Evolutionary conservation across 2,888 invertebrate species (phyloP), one percentile per base, ranked within the genome.

Genomic region (Andrena dorsata): DNA sequence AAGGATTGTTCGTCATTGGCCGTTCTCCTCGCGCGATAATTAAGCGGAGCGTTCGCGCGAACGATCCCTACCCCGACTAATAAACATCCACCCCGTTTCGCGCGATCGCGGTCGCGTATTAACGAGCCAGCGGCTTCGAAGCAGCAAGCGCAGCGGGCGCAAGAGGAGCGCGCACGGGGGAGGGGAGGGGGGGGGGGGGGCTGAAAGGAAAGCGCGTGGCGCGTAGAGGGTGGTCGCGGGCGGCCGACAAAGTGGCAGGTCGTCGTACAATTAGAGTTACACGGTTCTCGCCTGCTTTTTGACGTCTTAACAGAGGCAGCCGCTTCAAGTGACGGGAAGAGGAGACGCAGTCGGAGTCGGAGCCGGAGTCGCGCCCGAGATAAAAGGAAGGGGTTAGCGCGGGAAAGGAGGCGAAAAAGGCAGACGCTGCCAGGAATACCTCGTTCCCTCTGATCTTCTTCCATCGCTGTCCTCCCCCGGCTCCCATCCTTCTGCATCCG

Each of bases 241-340:
- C 51, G 58, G 20, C 60, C 74, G 82, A 82, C 85, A 85, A 85
- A 85, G 85, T 85, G 85, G 85, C 85, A 86, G 84, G 78, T 80
- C 82, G 66, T 41, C 71, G 76, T 70, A 86, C 85, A 86, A 86
- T 86, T 82, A 82, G 82, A 83, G 83, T 85, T 86, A 83, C 85
- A 86, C 85, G 85, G 76, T 83, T 86, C 83, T 80, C 85, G 85
- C 83, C 83, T 85, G 85, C 77, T 77, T 76, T 86, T 68, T 78
- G 63, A 80, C 77, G 75, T 85, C 83, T 80, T 77, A 61, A 82
- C 82, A 72, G 76, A 68, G 60, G 65, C 69, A 51, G 78, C 23
- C 73, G 75, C 66, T 72, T 76, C 61, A 64, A 66, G 74, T 47
- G 76, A 76, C 66, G 71, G 53, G 73, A 71, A 70, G 74, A 79